These are phyloP conservation scores for Psilanteris sp. DNA, from an alignment of 1,140 invertebrate species.

Conservation along the genomic window DNA sequence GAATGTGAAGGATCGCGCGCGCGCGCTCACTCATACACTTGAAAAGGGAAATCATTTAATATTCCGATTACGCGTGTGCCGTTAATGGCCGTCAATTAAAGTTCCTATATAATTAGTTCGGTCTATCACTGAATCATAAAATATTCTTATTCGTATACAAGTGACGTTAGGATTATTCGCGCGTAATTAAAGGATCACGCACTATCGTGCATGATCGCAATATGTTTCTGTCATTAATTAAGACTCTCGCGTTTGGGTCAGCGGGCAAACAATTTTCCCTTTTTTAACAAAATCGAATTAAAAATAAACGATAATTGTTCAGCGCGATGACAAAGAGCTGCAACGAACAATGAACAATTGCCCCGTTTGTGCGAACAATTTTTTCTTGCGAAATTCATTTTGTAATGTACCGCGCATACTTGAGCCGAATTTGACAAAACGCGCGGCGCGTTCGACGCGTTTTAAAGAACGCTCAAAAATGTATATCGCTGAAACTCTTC, in stretches of 20 bases:
- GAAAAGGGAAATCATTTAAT: constrained; percentile 28
- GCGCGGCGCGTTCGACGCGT: too few relatives aligned
- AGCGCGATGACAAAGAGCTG: background rate
- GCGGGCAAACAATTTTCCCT: background rate
- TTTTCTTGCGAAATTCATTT: constrained; percentile 4
- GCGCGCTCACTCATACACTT: background rate
- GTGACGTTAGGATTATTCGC: constrained; percentile 8
- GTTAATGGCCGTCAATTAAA: constrained; percentile 36
- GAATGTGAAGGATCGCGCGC: constrained; percentile 4
- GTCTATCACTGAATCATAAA: constrained; percentile 30
- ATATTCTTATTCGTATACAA: constrained; percentile 3
- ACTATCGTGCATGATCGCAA: background rate
- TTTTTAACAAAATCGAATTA: constrained; percentile 15
- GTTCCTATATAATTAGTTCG: constrained; percentile 28
- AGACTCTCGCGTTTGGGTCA: constrained; percentile 5
- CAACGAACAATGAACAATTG: constrained; percentile 16
- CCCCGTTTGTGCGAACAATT: constrained; percentile 2
- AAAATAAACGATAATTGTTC: constrained; percentile 28
- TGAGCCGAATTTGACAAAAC: too few relatives aligned
- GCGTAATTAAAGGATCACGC: constrained; percentile 10
- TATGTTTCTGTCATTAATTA: constrained; percentile 6
- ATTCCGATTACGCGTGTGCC: constrained; percentile 26
- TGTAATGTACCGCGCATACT: too few relatives aligned
- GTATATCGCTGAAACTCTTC: too few relatives aligned
- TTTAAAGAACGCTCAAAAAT: too few relatives aligned